phyloP scores from a whole-genome alignment of 2,113 vertebrate species.

The Phyllopteryx taeniolatus region DNA sequence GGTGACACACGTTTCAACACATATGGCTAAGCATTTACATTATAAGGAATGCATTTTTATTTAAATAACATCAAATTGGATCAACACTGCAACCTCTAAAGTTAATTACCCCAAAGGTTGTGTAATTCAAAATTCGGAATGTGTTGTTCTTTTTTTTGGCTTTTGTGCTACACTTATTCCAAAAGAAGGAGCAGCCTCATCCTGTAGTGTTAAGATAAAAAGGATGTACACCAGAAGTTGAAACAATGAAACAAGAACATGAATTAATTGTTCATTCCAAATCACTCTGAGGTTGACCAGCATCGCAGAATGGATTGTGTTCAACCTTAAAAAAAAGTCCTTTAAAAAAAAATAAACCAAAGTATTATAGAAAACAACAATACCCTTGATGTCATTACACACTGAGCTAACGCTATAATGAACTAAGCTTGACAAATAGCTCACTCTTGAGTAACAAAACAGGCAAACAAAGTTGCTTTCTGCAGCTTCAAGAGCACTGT shows the following conservation, averaged over 20 bases:
- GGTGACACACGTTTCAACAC: conserved; percentile 14
- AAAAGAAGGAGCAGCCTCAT: too few relatives aligned
- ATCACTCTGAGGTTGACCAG: too few relatives aligned
- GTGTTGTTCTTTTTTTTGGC: not conserved
- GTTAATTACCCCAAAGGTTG: not conserved
- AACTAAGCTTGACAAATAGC: not conserved
- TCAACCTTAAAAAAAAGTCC: too few relatives aligned
- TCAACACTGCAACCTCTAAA: not conserved
- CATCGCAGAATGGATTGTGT: too few relatives aligned
- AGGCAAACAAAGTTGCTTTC: conserved; percentile 2
- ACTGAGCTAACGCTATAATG: not conserved
- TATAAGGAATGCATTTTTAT: not conserved
- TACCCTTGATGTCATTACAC: not conserved
- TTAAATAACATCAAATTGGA: not conserved
- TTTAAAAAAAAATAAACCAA: too few relatives aligned
- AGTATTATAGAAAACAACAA: not conserved
- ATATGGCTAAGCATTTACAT: not conserved
- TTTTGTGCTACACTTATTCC: too few relatives aligned
- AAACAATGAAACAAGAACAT: too few relatives aligned
- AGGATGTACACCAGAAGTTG: too few relatives aligned
- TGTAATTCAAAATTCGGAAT: not conserved
- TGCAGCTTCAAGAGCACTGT: not conserved
- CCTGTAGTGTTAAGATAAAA: too few relatives aligned
- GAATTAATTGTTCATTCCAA: too few relatives aligned
- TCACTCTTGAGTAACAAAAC: not conserved